Evolutionary conservation across 64 coral and sea anemone genomes (phyloP).

Genomic region (Catalaphyllia jardinei): DNA sequence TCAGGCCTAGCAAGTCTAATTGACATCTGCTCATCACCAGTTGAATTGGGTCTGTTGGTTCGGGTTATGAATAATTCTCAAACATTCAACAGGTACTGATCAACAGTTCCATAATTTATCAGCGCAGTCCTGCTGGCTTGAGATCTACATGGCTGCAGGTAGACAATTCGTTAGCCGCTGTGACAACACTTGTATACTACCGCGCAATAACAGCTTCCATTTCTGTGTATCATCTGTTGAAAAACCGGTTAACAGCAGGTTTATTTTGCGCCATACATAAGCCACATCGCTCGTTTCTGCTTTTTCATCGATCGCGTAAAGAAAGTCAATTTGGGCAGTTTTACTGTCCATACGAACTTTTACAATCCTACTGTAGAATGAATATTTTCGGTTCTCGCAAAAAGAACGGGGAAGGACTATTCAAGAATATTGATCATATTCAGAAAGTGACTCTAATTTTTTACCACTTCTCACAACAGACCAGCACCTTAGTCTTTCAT

Average conservation of each 20-base stretch:
- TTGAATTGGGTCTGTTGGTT: slow-evolving; percentile 23
- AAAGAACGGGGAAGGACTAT: no score
- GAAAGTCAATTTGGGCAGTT: no score
- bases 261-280: no score
- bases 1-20: background rate
- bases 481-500: no score
- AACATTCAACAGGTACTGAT: slow-evolving; percentile 35
- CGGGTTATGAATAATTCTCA: slow-evolving; percentile 28
- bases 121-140: background rate
- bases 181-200: background rate
- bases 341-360: no score
- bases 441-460: no score
- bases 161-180: slow-evolving; percentile 32
- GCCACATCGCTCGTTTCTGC: background rate
- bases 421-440: no score
- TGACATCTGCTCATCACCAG: slow-evolving; percentile 27
- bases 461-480: no score
- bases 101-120: slow-evolving; percentile 40
- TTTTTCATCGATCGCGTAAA: background rate
- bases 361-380: no score
- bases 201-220: background rate
- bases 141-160: background rate
- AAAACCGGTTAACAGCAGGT: background rate
- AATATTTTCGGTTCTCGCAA: no score
- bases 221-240: background rate